Percentiles rank a stretch among this genome's conserved stretches.
Evolutionary conservation across 2,888 invertebrate species (phyloP).

Genomic region (Lycia hirtaria): DNA sequence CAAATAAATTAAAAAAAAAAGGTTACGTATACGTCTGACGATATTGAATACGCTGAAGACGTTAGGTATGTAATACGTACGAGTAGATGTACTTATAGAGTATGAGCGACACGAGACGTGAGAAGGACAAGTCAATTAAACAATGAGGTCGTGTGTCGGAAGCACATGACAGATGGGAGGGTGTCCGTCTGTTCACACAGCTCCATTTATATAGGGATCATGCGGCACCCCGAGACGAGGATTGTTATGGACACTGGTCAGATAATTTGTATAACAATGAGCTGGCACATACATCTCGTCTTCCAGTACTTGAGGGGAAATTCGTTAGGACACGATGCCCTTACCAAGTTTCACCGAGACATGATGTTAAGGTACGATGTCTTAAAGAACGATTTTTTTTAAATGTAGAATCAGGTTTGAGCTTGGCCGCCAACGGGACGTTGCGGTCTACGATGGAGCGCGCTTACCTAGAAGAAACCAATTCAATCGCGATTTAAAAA

Average conservation of each 20-base stretch:
- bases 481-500: too few species aligned
- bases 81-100: too few species aligned
- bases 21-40: too few species aligned
- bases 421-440: too few species aligned
- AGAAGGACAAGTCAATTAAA: conserved; percentile 67
- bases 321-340: too few species aligned
- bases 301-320: neutral
- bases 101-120: conserved; percentile 34
- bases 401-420: too few species aligned
- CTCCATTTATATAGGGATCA: conserved; percentile 43
- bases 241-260: conserved; percentile 31
- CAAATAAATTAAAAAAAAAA: too few species aligned
- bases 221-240: conserved; percentile 49
- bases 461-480: too few species aligned
- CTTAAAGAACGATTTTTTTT: too few species aligned
- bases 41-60: neutral
- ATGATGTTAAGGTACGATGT: too few species aligned
- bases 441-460: too few species aligned
- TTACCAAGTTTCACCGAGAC: too few species aligned
- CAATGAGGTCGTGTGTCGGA: conserved; percentile 61
- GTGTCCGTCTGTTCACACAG: conserved; percentile 51
- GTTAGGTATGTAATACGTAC: conserved; percentile 18
- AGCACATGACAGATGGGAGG: conserved; percentile 69
- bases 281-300: neutral
- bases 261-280: conserved; percentile 9